A percentile compares a stretch with the other conserved stretches of the same genome.
These are phyloP conservation scores for Lontra canadensis DNA, from an alignment of 2,113 vertebrate species.

Conservation along the genomic window DNA sequence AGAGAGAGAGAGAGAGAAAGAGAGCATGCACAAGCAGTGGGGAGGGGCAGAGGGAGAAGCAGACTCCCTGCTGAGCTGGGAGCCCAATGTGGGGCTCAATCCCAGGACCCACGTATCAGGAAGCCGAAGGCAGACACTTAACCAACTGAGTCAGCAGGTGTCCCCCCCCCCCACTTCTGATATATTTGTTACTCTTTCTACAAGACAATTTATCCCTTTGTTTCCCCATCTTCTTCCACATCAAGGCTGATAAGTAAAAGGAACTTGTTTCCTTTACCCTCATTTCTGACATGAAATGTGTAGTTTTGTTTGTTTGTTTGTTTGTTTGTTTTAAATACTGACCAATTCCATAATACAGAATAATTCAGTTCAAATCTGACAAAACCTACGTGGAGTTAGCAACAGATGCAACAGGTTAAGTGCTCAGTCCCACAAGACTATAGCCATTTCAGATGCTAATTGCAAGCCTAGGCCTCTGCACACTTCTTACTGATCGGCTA, in stretches of 20 bases:
- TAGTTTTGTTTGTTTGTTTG: neutral
- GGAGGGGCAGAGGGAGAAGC: neutral
- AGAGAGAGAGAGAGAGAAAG: too few species aligned
- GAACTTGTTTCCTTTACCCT: neutral
- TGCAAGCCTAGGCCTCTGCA: neutral
- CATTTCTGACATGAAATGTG: neutral
- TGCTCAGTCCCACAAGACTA: neutral
- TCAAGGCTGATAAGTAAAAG: neutral
- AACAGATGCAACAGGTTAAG: neutral
- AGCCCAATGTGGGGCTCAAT: neutral
- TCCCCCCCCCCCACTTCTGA: neutral
- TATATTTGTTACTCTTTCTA: neutral
- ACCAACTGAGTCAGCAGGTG: neutral
- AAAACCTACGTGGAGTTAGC: neutral
- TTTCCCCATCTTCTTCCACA: neutral
- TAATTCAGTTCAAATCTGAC: neutral
- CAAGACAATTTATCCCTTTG: neutral
- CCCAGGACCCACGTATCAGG: neutral
- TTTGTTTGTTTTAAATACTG: too few species aligned
- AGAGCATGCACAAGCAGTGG: too few species aligned
- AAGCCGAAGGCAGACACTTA: neutral
- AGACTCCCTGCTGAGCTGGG: neutral
- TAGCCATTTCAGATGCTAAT: neutral
- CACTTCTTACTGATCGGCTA: neutral
- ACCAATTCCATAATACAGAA: neutral